Conservation (phyloP, 1,140 invertebrate genomes). For the Arion vulgaris region DNA sequence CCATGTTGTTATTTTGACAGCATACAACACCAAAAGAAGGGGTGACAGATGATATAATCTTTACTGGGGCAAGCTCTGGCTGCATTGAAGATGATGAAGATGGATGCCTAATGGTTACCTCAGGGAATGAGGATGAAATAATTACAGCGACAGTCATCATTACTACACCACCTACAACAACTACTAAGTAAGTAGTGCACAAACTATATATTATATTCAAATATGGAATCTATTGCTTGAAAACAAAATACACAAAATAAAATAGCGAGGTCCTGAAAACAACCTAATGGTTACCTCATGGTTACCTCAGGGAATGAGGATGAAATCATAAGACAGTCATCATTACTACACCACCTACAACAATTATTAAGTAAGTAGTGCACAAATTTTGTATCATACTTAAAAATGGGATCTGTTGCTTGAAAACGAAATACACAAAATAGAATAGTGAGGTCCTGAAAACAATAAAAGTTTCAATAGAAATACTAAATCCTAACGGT, state of each 20-base stretch:
- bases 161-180: constrained; percentile 57
- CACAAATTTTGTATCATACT: background rate
- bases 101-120: constrained; percentile 51
- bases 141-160: constrained; percentile 57
- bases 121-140: constrained; percentile 61
- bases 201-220: background rate
- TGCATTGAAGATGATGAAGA: constrained; percentile 57
- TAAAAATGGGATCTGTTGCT: too few relatives aligned
- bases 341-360: constrained; percentile 58
- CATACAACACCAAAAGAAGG: constrained; percentile 50
- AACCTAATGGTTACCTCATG: constrained; percentile 56
- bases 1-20: constrained; percentile 21
- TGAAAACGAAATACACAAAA: too few relatives aligned
- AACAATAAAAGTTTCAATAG: too few relatives aligned
- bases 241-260: too few relatives aligned
- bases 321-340: constrained; percentile 61
- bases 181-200: constrained; percentile 28
- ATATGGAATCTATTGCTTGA: too few relatives aligned
- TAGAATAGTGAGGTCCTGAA: too few relatives aligned
- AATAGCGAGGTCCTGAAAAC: too few relatives aligned
- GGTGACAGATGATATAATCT: constrained; percentile 54
- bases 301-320: constrained; percentile 54
- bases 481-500: too few relatives aligned
- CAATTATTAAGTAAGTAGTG: constrained; percentile 37
- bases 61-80: constrained; percentile 43